Conservation (phyloP, 2,113 vertebrate genomes). For the Crotophaga sulcirostris region DNA sequence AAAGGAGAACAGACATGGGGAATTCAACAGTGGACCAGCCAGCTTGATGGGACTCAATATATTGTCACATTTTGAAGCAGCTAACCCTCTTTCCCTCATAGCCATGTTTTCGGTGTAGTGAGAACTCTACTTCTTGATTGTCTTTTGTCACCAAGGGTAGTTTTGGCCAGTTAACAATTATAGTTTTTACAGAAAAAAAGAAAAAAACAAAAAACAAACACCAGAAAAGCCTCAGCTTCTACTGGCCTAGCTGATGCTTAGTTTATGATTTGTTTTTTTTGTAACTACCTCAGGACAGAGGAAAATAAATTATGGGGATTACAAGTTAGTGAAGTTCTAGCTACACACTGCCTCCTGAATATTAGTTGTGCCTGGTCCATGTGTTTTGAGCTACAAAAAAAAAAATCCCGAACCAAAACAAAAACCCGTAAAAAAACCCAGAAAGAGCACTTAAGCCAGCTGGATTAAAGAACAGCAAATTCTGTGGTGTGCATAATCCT, state of each 20-base stretch:
- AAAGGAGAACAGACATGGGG: conserved; percentile 39
- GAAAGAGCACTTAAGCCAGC: conserved; percentile 70
- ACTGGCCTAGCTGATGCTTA: conserved; percentile 68
- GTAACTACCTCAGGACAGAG: conserved; percentile 85
- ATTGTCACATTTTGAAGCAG: conserved; percentile 70
- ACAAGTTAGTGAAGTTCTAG: conserved; percentile 76
- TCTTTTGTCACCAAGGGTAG: conserved; percentile 80
- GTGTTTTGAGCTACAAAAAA: conserved; percentile 72
- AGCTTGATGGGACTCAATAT: conserved; percentile 60
- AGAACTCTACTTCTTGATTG: conserved; percentile 75
- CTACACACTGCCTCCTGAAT: conserved; percentile 78
- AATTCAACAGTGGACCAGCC: conserved; percentile 72
- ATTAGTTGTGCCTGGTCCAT: conserved; percentile 81
- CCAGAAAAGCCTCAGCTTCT: conserved; percentile 61
- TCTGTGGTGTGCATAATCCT: conserved; percentile 85
- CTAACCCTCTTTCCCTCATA: conserved; percentile 74
- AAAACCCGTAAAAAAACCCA: conserved; percentile 27
- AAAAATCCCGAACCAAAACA: conserved; percentile 22
- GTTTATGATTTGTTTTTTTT: conserved; percentile 72
- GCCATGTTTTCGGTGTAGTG: conserved; percentile 76
- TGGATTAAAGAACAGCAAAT: conserved; percentile 77
- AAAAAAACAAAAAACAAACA: background rate
- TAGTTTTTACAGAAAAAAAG: conserved; percentile 58
- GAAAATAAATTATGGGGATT: conserved; percentile 76
- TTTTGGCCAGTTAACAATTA: conserved; percentile 69